Evolutionary conservation across 2,888 invertebrate genomes (phyloP).

Genomic region (Ernsta delagoae): DNA sequence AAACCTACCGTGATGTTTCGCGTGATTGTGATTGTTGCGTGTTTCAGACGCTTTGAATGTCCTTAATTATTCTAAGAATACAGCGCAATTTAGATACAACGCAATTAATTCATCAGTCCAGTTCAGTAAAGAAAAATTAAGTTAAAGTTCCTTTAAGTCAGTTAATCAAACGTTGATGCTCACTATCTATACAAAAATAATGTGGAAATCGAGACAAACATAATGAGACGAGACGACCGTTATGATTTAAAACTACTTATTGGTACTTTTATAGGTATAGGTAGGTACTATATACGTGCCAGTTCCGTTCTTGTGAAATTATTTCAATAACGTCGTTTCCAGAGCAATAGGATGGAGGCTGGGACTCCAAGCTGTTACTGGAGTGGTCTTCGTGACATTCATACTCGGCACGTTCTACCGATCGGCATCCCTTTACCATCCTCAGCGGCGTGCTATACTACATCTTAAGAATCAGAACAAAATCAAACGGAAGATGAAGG

Average conservation of each 20-base stretch:
- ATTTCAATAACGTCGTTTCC: conserved; percentile 49
- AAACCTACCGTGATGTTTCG: neutral
- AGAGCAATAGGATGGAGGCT: conserved; percentile 93
- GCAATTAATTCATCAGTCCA: no score
- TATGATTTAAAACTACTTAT: no score
- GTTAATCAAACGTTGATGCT: no score
- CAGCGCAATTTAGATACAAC: neutral
- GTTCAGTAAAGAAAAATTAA: no score
- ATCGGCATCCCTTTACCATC: conserved; percentile 95
- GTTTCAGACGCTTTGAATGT: neutral
- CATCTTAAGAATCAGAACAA: conserved; percentile 93
- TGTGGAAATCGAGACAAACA: no score
- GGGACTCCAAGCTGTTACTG: conserved; percentile 94
- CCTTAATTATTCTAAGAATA: neutral
- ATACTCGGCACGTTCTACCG: conserved; percentile 95
- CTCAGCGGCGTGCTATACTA: conserved; percentile 93
- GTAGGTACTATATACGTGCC: no score
- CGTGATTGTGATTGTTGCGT: conserved; percentile 29
- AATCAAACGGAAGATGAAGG: conserved; percentile 91
- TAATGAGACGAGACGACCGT: no score
- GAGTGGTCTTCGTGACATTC: conserved; percentile 92
- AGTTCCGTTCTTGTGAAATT: no score
- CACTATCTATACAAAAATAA: no score
- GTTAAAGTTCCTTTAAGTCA: no score
- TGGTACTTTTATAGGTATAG: no score